Evolutionary conservation across 2,888 invertebrate species (phyloP).

Genomic region (Chelonus formosanus): DNA sequence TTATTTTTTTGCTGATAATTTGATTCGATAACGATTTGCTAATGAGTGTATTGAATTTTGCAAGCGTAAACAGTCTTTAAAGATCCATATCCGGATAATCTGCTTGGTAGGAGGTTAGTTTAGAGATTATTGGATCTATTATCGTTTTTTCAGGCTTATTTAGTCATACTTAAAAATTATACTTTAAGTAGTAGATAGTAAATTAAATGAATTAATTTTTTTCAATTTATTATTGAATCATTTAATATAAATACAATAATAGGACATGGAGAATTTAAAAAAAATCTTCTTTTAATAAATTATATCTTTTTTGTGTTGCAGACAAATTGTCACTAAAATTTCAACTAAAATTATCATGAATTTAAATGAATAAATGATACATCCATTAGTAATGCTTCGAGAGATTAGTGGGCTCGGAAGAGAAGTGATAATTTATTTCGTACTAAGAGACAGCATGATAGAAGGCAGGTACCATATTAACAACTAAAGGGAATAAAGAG

Average conservation of each 20-base stretch:
- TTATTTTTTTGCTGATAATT: conserved; percentile 12
- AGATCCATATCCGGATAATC: conserved; percentile 27
- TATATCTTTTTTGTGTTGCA: too few species aligned
- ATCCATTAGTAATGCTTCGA: conserved; percentile 39
- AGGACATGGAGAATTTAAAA: too few species aligned
- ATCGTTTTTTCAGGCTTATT: background rate
- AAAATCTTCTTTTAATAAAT: too few species aligned
- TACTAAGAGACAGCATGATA: conserved; percentile 14
- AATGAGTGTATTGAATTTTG: conserved; percentile 29
- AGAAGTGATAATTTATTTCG: conserved; percentile 38
- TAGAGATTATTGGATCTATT: conserved; percentile 16
- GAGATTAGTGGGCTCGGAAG: conserved; percentile 13
- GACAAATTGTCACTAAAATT: background rate
- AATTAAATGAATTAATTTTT: too few species aligned
- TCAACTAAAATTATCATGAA: conserved; percentile 36
- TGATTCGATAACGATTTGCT: conserved; percentile 28
- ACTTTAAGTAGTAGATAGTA: too few species aligned
- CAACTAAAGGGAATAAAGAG: background rate
- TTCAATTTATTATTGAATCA: too few species aligned
- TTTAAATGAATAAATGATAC: conserved; percentile 36
- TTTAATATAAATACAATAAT: too few species aligned
- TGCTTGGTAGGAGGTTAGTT: conserved; percentile 6
- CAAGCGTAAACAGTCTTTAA: conserved; percentile 19
- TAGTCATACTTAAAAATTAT: background rate
- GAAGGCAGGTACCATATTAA: background rate